Percentiles rank a stretch among this genome's conserved stretches.
phyloP scores from a whole-genome alignment of 2,888 invertebrate genomes.

The Ceraclea dissimilis region DNA sequence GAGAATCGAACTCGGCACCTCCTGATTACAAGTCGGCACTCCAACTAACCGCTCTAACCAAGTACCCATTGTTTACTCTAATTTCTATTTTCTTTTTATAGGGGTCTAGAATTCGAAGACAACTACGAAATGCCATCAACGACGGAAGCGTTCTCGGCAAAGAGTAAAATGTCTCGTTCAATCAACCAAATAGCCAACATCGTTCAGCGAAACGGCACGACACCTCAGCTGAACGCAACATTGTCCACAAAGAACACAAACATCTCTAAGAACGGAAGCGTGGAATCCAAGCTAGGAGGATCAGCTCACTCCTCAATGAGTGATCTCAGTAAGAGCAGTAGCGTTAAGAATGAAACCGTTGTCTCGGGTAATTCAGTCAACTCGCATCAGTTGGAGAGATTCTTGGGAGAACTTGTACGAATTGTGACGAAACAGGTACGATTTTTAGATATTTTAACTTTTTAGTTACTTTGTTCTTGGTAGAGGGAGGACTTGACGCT shows the following conservation, averaged over 20 bases:
- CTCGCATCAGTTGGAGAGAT: conserved; percentile 43
- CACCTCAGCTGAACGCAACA: neutral
- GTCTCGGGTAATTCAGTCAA: conserved; percentile 30
- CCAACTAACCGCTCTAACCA: no score
- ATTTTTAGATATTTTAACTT: neutral
- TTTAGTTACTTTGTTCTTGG: neutral
- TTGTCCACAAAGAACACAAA: conserved; percentile 11
- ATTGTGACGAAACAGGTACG: conserved; percentile 39
- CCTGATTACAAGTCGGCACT: no score
- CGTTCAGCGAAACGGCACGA: conserved; percentile 17
- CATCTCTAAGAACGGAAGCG: conserved; percentile 9
- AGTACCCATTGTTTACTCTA: no score
- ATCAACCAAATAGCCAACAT: conserved; percentile 25
- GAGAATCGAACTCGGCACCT: no score
- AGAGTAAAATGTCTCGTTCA: conserved; percentile 24
- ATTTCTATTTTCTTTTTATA: conserved; percentile 24
- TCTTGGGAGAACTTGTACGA: conserved; percentile 48
- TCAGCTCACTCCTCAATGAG: conserved; percentile 40
- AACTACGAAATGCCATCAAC: conserved; percentile 31
- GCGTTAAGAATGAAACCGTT: conserved; percentile 23
- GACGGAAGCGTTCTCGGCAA: conserved; percentile 21
- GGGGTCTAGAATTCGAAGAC: conserved; percentile 54
- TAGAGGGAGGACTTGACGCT: no score
- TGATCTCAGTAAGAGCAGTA: conserved; percentile 35
- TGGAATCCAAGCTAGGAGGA: conserved; percentile 33